Conservation (phyloP, 1,140 invertebrate genomes). For the Grapholita molesta region DNA sequence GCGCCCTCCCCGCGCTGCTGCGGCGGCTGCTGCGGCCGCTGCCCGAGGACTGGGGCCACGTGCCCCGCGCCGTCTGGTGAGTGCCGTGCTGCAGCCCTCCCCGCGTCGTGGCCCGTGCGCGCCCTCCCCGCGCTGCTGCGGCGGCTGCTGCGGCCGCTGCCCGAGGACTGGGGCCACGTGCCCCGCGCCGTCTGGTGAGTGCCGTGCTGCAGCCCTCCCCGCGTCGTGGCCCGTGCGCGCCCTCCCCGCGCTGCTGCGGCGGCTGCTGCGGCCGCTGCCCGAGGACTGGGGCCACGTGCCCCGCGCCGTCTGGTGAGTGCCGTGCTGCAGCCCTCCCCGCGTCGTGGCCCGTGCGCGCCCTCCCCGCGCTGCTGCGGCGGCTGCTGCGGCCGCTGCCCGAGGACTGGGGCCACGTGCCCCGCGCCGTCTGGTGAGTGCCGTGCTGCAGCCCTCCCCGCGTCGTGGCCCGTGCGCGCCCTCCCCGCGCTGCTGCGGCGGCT, state of each 20-base stretch:
- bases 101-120: no score
- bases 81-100: conserved; percentile 29
- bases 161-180: conserved; percentile 45
- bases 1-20: conserved; percentile 38
- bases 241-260: background rate
- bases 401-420: background rate
- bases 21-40: no score
- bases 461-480: background rate
- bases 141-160: conserved; percentile 32
- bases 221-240: conserved; percentile 21
- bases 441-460: no score
- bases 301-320: conserved; percentile 43
- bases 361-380: no score
- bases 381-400: background rate
- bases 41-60: conserved; percentile 4
- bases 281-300: conserved; percentile 58
- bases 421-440: background rate
- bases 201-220: no score
- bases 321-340: background rate
- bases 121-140: conserved; percentile 20
- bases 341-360: background rate
- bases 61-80: conserved; percentile 39
- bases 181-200: conserved; percentile 31
- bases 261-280: conserved; percentile 23
- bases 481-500: no score